These are phyloP conservation scores for Mus spretus DNA, from an alignment of 2,797 vertebrate species.

Conservation along the genomic window DNA sequence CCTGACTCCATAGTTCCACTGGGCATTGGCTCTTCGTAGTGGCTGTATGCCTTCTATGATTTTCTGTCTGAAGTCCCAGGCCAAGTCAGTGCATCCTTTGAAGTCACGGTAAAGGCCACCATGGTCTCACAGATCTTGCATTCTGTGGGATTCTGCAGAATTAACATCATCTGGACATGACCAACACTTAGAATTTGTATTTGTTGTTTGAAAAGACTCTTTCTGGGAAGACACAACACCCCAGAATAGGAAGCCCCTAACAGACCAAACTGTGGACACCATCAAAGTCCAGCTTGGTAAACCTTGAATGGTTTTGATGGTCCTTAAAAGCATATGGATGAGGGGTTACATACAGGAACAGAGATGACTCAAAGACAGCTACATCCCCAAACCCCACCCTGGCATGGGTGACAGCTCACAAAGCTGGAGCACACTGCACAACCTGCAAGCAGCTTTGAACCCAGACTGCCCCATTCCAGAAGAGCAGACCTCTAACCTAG, in stretches of 20 bases:
- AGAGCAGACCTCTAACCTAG: neutral
- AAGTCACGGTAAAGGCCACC: neutral
- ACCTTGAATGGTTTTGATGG: neutral
- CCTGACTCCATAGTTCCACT: neutral
- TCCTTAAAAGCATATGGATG: neutral
- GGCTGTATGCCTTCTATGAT: too few relatives aligned
- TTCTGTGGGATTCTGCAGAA: neutral
- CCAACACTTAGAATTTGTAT: too few relatives aligned
- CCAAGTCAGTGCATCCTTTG: neutral
- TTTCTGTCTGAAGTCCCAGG: neutral
- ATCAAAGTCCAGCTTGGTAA: neutral
- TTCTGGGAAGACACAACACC: neutral
- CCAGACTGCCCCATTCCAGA: neutral
- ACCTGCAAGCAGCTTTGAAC: neutral
- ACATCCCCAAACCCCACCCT: neutral
- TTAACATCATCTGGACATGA: neutral
- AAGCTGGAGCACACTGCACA: neutral
- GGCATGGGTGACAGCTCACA: neutral
- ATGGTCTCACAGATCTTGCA: neutral
- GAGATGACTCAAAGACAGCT: neutral
- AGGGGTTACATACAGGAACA: neutral
- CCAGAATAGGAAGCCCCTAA: neutral
- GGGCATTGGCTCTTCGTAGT: neutral
- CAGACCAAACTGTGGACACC: neutral
- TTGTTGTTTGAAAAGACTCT: neutral